phyloP scores from a whole-genome alignment of 2,888 invertebrate genomes.

The Lithosia quadra region DNA sequence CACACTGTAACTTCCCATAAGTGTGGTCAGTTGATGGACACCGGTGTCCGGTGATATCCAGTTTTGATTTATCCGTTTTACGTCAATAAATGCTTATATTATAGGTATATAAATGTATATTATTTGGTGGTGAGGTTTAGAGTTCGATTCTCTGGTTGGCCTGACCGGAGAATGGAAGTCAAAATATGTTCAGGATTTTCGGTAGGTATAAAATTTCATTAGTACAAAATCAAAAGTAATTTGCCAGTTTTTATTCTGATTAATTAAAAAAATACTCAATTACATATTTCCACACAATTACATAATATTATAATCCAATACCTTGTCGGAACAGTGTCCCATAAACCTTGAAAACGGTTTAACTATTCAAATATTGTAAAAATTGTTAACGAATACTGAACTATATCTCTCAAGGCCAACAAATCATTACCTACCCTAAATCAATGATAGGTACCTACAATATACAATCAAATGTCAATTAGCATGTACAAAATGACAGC shows the following conservation, averaged over 20 bases:
- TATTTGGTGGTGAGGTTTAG: no score
- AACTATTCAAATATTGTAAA: background rate
- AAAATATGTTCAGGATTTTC: no score
- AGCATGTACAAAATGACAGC: conserved; percentile 17
- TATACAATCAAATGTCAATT: conserved; percentile 17
- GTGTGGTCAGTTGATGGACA: conserved; percentile 6
- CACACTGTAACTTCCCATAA: conserved; percentile 18
- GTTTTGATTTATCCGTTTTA: background rate
- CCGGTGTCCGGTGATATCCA: background rate
- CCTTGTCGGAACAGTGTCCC: no score
- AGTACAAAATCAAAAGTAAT: no score
- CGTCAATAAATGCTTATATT: background rate
- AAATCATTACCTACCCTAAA: background rate
- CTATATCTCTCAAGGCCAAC: background rate
- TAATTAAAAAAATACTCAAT: no score
- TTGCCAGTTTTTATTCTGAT: no score
- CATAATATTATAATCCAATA: no score
- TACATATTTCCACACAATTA: no score
- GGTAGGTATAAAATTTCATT: no score
- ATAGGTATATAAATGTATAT: no score
- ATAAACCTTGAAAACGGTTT: background rate
- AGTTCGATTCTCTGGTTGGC: no score
- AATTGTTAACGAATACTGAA: background rate
- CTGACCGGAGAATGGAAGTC: no score
- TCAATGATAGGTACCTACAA: conserved; percentile 11